A percentile compares a stretch with the other conserved stretches of the same genome.
Evolutionary conservation across 2,888 invertebrate genomes (phyloP).

Genomic region (Drosophila ochracea): DNA sequence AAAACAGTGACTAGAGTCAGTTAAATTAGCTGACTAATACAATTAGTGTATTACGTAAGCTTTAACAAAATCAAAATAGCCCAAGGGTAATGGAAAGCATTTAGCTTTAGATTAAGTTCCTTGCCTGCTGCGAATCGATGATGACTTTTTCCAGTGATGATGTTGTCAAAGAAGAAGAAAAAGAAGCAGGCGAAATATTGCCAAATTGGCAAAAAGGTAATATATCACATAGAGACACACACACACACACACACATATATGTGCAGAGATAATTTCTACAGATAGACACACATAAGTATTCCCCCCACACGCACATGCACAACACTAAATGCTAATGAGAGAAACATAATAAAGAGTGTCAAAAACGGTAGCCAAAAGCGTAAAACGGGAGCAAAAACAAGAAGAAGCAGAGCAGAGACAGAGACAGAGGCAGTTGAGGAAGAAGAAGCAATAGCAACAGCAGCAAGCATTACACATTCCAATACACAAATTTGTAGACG

Average conservation of each 20-base stretch:
- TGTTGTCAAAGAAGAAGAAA: neutral
- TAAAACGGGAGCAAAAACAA: constrained; percentile 27
- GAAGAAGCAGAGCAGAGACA: neutral
- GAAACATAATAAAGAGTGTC: constrained; percentile 18
- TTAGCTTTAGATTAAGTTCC: constrained; percentile 2
- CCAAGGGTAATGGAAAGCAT: neutral
- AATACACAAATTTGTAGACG: constrained; percentile 41
- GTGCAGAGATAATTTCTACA: constrained; percentile 4
- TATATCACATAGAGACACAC: constrained; percentile 31
- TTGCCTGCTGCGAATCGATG: constrained; percentile 30
- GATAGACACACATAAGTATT: neutral
- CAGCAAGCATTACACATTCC: constrained; percentile 36
- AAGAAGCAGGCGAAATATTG: constrained; percentile 26
- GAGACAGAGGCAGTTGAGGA: neutral
- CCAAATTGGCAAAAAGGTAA: constrained; percentile 49
- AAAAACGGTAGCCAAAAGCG: constrained; percentile 50
- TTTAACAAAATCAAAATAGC: neutral
- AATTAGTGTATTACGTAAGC: neutral
- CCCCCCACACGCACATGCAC: neutral
- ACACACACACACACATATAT: neutral
- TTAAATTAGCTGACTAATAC: neutral
- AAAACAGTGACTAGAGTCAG: neutral
- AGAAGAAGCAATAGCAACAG: constrained; percentile 12
- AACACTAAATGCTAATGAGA: constrained; percentile 44
- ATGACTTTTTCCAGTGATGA: constrained; percentile 28